Evolutionary conservation across 2,797 vertebrate genomes (phyloP).

Genomic region (Phrynocephalus forsythii): DNA sequence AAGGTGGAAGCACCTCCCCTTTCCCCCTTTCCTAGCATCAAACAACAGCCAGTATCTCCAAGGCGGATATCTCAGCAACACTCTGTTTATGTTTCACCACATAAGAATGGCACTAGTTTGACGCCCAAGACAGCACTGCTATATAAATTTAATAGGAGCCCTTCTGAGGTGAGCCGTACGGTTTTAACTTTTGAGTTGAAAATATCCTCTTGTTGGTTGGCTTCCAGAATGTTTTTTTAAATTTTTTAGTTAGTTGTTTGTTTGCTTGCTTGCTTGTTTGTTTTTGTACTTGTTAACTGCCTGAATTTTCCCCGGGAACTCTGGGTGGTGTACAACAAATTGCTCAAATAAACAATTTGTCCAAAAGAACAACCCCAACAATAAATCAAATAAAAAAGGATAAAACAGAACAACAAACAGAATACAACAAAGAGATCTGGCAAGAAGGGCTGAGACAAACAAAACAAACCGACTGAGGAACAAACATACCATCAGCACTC

Average conservation of each 20-base stretch:
- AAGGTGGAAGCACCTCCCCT: slow-evolving; percentile 89
- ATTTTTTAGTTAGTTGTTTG: not conserved
- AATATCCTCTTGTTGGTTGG: not conserved
- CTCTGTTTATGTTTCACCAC: slow-evolving; percentile 91
- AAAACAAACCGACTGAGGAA: too few relatives aligned
- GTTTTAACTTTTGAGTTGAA: fast-evolving
- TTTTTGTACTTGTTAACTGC: too few relatives aligned
- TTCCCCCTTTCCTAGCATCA: slow-evolving; percentile 91
- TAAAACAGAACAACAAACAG: too few relatives aligned
- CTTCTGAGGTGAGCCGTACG: slow-evolving; percentile 85
- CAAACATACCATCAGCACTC: too few relatives aligned
- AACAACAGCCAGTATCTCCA: slow-evolving; percentile 89
- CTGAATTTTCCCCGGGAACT: too few relatives aligned
- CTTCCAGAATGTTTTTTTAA: not conserved
- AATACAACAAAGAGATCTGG: too few relatives aligned
- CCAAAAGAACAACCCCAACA: too few relatives aligned
- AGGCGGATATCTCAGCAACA: slow-evolving; percentile 93
- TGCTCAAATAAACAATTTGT: too few relatives aligned
- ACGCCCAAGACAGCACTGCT: slow-evolving; percentile 85
- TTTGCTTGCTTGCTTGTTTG: too few relatives aligned
- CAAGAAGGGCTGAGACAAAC: too few relatives aligned
- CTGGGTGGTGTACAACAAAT: too few relatives aligned
- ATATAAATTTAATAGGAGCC: slow-evolving; percentile 92
- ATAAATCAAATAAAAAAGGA: too few relatives aligned
- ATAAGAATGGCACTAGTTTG: slow-evolving; percentile 86